Evolutionary conservation across 2,888 invertebrate genomes (phyloP), one percentile per base, ranked within the genome.

Genomic region (Spialia ferax): DNA sequence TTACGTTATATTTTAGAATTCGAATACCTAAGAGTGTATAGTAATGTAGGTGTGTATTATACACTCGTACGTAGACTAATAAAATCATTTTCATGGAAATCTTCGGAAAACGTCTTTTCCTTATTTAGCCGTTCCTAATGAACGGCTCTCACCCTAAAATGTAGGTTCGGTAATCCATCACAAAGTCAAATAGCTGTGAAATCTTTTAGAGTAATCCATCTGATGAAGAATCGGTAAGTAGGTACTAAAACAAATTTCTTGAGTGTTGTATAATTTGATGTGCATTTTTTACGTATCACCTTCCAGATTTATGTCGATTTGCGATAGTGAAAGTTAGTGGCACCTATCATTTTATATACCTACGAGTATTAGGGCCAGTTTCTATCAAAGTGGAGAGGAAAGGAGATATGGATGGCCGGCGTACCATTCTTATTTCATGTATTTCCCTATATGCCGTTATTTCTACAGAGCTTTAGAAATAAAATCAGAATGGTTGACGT

Each of bases 131-230:
- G 69, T 76, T 76, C 76, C 77, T 77, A 81, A 81, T 79, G 71
- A 76, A 70, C 32, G 66, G 52, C 65, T 29, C 54, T 74, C 75
- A 71, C 64, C 69, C 70, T 75, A 70, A 74, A 73, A 73, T 73
- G 73, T 73, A 72, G 74, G 60, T 64, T 60, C 67, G 67, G 79
- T 74, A 78, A 84, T 84, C 82, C 77, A 83, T 85, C 81, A 84
- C 77, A 72, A 80, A 84, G 77, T 80, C 80, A 83, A 84, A 83
- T 77, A 80, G 79, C 80, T 82, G 80, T 81, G 77, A 83, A 84
- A 84, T 81, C 77, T 81, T 76, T 73, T 71, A 55, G 74, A 77
- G 81, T 80, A 79, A 83, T 82, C 71, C 72, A 75, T 78, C 75
- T 77, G 74, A 74, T 69, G 71, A 70, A 74, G 67, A 64, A 48